These are phyloP conservation scores for Callaeas wilsoni DNA, from an alignment of 2,113 vertebrate species.

Conservation along the genomic window DNA sequence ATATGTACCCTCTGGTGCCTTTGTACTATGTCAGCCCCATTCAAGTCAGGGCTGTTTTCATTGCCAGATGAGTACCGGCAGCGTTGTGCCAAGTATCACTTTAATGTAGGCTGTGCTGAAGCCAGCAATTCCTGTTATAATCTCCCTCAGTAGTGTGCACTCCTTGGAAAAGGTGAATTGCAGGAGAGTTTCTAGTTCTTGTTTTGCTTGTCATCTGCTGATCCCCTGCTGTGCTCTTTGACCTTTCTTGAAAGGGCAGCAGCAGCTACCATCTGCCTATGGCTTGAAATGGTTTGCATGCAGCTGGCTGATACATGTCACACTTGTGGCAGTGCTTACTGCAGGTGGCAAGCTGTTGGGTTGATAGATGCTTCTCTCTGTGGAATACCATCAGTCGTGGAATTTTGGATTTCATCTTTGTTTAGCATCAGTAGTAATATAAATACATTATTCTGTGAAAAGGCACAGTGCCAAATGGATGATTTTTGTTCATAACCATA, in stretches of 20 bases:
- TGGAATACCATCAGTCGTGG: neutral
- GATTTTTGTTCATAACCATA: neutral
- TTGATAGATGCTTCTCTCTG: neutral
- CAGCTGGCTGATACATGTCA: rapidly evolving
- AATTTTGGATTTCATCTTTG: neutral
- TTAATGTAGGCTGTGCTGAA: neutral
- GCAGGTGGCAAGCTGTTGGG: neutral
- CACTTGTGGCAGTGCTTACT: neutral
- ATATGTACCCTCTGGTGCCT: neutral
- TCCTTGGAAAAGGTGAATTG: neutral
- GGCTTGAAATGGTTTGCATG: neutral
- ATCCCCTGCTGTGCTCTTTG: neutral
- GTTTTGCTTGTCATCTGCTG: neutral
- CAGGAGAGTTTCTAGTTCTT: neutral
- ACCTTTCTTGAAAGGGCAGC: neutral
- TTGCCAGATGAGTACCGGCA: neutral
- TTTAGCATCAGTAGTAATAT: neutral
- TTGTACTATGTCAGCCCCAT: neutral
- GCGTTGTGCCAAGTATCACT: rapidly evolving
- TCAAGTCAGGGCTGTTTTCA: rapidly evolving
- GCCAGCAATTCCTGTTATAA: neutral
- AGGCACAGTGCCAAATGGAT: neutral
- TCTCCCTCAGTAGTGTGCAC: neutral
- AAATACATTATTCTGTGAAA: neutral
- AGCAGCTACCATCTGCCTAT: neutral